Evolutionary conservation across 2,113 vertebrate genomes (phyloP).

Genomic region (Heterotilapia buettikoferi): DNA sequence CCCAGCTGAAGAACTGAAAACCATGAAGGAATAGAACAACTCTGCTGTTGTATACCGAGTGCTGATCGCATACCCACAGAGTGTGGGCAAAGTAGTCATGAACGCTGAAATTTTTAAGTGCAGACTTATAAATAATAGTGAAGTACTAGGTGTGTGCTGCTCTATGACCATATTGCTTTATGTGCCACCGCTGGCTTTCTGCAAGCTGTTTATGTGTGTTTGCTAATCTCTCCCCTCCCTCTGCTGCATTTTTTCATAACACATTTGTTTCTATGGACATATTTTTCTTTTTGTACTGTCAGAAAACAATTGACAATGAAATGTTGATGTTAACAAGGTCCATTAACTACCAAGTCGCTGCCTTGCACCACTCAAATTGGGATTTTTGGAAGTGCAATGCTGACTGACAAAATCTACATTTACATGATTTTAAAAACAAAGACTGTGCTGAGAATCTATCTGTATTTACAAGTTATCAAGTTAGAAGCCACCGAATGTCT

Average conservation of each 20-base stretch:
- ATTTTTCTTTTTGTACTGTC: not conserved
- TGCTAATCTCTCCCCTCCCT: not conserved
- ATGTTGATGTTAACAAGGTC: not conserved
- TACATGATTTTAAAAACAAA: not conserved
- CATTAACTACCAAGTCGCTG: not conserved
- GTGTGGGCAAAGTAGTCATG: not conserved
- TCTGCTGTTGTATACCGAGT: not conserved
- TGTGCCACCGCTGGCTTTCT: not conserved
- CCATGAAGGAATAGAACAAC: not conserved
- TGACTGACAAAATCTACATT: not conserved
- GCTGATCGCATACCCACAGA: too few relatives aligned
- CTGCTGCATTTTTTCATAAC: not conserved
- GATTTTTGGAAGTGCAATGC: not conserved
- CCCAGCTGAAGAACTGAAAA: not conserved
- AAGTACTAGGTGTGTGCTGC: not conserved
- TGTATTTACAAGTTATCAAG: not conserved
- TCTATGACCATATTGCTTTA: not conserved
- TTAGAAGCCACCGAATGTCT: not conserved
- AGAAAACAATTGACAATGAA: rapidly evolving
- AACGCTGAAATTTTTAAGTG: not conserved
- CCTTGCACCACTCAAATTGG: not conserved
- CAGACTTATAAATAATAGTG: not conserved
- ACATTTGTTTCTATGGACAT: not conserved
- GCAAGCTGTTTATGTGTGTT: not conserved
- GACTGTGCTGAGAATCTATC: not conserved